A percentile compares a stretch with the other conserved stretches of the same genome.
Conservation (phyloP, 2,888 invertebrate genomes). For the Hermaeophaga mercurialis region DNA sequence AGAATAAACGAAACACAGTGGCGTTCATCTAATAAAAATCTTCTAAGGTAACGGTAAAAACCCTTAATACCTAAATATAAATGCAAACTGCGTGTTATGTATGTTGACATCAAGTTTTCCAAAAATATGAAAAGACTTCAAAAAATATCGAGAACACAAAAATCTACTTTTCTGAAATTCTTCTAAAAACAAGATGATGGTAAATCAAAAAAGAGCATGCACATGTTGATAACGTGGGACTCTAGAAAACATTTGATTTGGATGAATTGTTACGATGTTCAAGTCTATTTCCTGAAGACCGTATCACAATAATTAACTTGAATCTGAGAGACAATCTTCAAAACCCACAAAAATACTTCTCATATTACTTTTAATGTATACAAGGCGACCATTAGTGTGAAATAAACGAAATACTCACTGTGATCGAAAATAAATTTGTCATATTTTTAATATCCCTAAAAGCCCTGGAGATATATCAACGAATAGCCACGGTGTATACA, state of each 20-base stretch:
- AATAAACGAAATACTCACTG: too few relatives aligned
- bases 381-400: too few relatives aligned
- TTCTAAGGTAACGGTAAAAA: slow-evolving; percentile 35
- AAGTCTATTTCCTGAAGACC: slow-evolving; percentile 57
- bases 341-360: slow-evolving; percentile 18
- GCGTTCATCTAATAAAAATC: slow-evolving; percentile 32
- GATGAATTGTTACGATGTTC: slow-evolving; percentile 51
- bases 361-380: too few relatives aligned
- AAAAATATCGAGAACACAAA: not conserved
- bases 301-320: slow-evolving; percentile 56
- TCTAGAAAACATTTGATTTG: slow-evolving; percentile 50
- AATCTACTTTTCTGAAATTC: not conserved
- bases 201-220: slow-evolving; percentile 25
- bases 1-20: slow-evolving; percentile 6
- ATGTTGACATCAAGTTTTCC: slow-evolving; percentile 20
- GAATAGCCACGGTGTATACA: too few relatives aligned
- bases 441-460: too few relatives aligned
- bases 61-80: slow-evolving; percentile 35
- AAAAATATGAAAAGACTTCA: slow-evolving; percentile 3
- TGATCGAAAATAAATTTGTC: too few relatives aligned
- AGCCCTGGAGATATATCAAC: too few relatives aligned
- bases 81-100: slow-evolving; percentile 35
- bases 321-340: slow-evolving; percentile 35
- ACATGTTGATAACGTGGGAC: slow-evolving; percentile 31
- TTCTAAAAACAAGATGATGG: slow-evolving; percentile 16